Evolutionary conservation across 2,797 vertebrate genomes (phyloP).

Genomic region (Dermochelys coriacea): DNA sequence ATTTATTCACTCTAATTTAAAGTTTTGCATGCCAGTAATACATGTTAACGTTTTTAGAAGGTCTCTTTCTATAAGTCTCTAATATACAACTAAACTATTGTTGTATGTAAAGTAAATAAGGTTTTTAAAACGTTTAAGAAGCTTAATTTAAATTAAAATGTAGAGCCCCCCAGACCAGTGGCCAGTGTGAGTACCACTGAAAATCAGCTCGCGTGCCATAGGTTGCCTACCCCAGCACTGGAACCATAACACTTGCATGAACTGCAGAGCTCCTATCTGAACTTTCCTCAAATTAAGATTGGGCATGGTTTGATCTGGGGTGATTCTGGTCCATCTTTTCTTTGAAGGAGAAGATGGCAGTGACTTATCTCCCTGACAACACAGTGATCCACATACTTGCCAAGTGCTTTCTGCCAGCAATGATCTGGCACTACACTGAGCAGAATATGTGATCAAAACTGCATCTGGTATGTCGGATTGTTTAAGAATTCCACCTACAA

Average conservation of each 20-base stretch:
- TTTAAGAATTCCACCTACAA: conserved; percentile 21
- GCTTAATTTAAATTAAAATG: no score
- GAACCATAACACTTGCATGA: not conserved
- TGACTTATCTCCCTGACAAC: not conserved
- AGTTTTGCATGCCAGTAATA: no score
- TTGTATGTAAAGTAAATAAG: no score
- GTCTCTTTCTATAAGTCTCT: no score
- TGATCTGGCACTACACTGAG: not conserved
- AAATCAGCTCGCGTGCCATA: no score
- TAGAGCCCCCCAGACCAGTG: no score
- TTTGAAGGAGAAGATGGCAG: not conserved
- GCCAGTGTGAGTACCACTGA: no score
- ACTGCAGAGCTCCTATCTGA: not conserved
- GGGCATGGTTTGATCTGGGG: not conserved
- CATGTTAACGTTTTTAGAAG: no score
- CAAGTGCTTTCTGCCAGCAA: not conserved
- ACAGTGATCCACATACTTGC: not conserved
- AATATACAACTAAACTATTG: no score
- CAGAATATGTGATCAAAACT: not conserved
- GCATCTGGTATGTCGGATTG: not conserved
- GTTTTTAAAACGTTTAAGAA: no score
- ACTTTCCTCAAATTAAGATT: not conserved
- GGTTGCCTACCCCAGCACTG: not conserved
- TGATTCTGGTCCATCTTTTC: not conserved
- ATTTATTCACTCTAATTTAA: no score